Evolutionary conservation across 2,113 vertebrate genomes (phyloP).

Genomic region (Pyxicephalus adspersus): DNA sequence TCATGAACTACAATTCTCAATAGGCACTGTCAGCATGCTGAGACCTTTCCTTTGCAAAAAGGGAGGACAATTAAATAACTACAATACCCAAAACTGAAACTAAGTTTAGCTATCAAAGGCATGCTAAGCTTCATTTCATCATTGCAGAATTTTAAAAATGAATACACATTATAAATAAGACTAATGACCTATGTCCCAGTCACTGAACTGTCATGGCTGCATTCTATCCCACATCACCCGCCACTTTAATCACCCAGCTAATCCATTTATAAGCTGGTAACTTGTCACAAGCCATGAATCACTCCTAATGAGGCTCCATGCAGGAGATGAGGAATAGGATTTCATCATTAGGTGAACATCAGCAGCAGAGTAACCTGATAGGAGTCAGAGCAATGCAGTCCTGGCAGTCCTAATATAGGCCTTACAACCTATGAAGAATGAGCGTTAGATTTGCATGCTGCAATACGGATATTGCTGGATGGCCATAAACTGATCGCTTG

Average conservation of each 20-base stretch:
- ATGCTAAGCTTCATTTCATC: too few relatives aligned
- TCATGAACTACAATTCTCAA: too few relatives aligned
- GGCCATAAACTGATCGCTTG: too few relatives aligned
- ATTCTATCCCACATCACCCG: background rate
- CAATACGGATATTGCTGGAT: too few relatives aligned
- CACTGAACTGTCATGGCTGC: background rate
- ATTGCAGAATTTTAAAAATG: background rate
- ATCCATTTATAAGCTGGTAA: background rate
- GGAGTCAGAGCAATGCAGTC: background rate
- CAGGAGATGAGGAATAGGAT: constrained; percentile 21
- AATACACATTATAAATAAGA: background rate
- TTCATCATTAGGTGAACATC: background rate
- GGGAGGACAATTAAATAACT: too few relatives aligned
- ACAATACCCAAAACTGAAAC: too few relatives aligned
- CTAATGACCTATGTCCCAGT: background rate
- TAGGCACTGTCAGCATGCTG: too few relatives aligned
- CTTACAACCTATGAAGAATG: too few relatives aligned
- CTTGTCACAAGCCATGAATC: background rate
- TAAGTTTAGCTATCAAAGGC: too few relatives aligned
- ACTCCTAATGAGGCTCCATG: background rate
- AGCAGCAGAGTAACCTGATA: background rate
- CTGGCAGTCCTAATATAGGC: background rate
- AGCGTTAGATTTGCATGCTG: too few relatives aligned
- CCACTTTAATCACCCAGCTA: background rate
- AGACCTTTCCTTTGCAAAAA: too few relatives aligned